A percentile compares a stretch with the other conserved stretches of the same genome.
phyloP scores from a whole-genome alignment of 2,888 invertebrate genomes.

The Eupithecia insigniata region DNA sequence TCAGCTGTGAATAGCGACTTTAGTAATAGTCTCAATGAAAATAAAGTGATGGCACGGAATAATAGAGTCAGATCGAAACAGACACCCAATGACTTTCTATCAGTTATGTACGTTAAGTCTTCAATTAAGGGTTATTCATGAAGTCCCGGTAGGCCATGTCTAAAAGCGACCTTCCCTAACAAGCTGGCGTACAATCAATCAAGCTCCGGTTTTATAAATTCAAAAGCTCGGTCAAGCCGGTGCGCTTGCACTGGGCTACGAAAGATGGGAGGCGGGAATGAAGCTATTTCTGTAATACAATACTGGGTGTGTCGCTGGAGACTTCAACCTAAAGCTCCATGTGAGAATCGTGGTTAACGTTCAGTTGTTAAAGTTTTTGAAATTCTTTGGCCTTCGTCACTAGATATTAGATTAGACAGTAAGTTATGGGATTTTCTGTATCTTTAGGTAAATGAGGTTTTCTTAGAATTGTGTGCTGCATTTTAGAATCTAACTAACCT shows the following conservation, averaged over 20 bases:
- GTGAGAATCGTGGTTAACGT: background rate
- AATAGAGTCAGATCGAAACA: background rate
- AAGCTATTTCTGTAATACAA: conserved; percentile 13
- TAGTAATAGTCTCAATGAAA: background rate
- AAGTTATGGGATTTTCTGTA: background rate
- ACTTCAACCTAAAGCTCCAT: conserved; percentile 1
- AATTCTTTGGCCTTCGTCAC: background rate
- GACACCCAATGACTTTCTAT: background rate
- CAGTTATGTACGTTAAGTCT: background rate
- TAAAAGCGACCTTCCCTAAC: conserved; percentile 15
- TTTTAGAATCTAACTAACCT: background rate
- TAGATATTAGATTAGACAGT: background rate
- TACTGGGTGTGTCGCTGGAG: conserved; percentile 12
- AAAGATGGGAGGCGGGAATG: conserved; percentile 3
- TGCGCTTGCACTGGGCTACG: conserved; percentile 7
- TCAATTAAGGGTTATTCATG: background rate
- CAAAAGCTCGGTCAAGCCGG: conserved; percentile 15
- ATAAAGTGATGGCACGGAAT: background rate
- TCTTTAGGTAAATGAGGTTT: background rate
- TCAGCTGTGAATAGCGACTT: conserved; percentile 5
- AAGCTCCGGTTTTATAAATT: conserved; percentile 10
- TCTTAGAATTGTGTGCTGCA: background rate
- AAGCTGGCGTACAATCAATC: conserved; percentile 4
- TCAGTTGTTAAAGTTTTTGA: background rate
- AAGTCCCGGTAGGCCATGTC: background rate